phyloP scores from a whole-genome alignment of 2,888 invertebrate species.

The Andrena bicolor region DNA sequence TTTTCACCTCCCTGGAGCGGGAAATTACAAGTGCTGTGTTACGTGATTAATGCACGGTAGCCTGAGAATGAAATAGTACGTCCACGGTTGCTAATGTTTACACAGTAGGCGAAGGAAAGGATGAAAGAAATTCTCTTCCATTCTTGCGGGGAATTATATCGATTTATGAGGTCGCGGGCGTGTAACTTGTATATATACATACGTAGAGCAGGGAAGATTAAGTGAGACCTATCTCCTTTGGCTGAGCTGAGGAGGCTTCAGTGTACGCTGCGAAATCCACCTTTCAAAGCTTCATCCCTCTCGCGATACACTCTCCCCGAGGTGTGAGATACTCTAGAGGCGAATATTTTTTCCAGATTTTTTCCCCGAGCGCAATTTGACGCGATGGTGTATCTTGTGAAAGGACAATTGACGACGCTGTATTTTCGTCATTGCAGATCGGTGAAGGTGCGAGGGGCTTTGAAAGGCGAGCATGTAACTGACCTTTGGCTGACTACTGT shows the following conservation, averaged over 20 bases:
- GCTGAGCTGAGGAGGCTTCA: neutral
- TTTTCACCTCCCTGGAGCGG: slow-evolving; percentile 12
- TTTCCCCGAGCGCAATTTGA: neutral
- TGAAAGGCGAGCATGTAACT: neutral
- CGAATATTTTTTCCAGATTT: neutral
- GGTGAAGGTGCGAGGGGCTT: too few species aligned
- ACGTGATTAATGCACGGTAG: slow-evolving; percentile 8
- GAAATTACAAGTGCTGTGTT: slow-evolving; percentile 10
- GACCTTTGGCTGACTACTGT: neutral
- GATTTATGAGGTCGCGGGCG: slow-evolving; percentile 12
- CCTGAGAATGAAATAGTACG: neutral
- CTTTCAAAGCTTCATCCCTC: slow-evolving; percentile 4
- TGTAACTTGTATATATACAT: slow-evolving; percentile 2
- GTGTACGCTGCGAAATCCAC: neutral
- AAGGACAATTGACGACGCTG: too few species aligned
- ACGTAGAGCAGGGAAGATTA: slow-evolving; percentile 1
- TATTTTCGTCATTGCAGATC: too few species aligned
- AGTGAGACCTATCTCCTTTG: neutral
- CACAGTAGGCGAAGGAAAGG: neutral
- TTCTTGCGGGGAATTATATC: neutral
- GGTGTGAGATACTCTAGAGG: neutral
- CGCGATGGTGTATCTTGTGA: neutral
- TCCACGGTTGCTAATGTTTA: neutral
- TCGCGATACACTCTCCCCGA: neutral
- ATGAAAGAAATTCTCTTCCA: slow-evolving; percentile 9